Percentiles rank a stretch among this genome's conserved stretches.
Evolutionary conservation across 2,888 invertebrate genomes (phyloP).

Genomic region (Cheiracanthium punctorium): DNA sequence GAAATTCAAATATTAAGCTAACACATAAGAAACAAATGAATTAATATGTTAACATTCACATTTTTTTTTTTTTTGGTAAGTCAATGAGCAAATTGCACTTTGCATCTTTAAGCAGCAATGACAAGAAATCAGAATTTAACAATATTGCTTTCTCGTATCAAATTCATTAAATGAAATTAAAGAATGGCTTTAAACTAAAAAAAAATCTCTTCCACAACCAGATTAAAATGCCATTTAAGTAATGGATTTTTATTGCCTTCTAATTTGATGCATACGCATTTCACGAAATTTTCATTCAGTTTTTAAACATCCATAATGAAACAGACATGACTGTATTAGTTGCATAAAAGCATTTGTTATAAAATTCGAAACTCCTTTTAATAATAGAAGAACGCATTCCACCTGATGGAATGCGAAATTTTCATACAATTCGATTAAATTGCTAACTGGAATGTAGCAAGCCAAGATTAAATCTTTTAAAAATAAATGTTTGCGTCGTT

Average conservation of each 20-base stretch:
- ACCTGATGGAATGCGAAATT: conserved; percentile 29
- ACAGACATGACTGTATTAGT: conserved; percentile 4
- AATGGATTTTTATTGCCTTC: neutral
- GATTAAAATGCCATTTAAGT: neutral
- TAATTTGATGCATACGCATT: neutral
- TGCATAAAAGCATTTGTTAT: neutral
- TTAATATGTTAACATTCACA: too few species aligned
- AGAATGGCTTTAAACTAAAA: too few species aligned
- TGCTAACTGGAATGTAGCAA: conserved; percentile 28
- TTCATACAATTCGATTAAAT: conserved; percentile 55
- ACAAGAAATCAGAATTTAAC: neutral
- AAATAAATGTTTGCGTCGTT: too few species aligned
- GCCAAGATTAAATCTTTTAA: too few species aligned
- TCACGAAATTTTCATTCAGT: conserved; percentile 12
- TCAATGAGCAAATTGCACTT: neutral
- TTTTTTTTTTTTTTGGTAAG: too few species aligned
- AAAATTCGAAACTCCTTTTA: conserved; percentile 16
- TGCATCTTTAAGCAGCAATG: neutral
- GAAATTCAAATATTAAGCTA: too few species aligned
- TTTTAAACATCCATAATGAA: conserved; percentile 21
- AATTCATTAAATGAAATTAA: neutral
- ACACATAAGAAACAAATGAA: too few species aligned
- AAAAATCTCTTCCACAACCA: too few species aligned
- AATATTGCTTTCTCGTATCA: neutral
- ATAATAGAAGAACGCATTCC: conserved; percentile 11